A percentile compares a stretch with the other conserved stretches of the same genome.
Conservation (phyloP, 2,113 vertebrate genomes). For the Struthidea cinerea region DNA sequence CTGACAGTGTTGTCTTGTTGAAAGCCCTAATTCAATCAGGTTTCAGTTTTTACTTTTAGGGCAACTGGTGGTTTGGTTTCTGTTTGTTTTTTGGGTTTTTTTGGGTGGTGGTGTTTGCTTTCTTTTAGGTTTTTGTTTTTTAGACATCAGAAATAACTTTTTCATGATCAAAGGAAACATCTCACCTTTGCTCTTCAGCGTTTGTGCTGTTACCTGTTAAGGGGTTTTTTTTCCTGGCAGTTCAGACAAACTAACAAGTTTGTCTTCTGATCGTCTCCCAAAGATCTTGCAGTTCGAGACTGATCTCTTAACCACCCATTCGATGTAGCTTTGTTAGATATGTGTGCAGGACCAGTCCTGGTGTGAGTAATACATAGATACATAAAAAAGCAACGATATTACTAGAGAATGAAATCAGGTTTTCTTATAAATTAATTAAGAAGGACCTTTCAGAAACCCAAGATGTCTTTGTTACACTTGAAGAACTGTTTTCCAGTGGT, state of each 20-base stretch:
- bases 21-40: background rate
- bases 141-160: background rate
- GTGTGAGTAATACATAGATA: background rate
- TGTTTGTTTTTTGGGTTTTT: background rate
- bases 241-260: background rate
- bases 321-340: background rate
- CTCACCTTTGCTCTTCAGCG: background rate
- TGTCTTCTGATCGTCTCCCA: background rate
- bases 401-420: background rate
- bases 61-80: background rate
- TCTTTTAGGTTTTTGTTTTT: background rate
- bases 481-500: background rate
- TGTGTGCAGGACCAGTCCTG: background rate
- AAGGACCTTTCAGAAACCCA: background rate
- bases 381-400: background rate
- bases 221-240: background rate
- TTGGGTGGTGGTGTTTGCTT: background rate
- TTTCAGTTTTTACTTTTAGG: background rate
- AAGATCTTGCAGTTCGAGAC: background rate
- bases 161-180: background rate
- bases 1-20: background rate
- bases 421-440: background rate
- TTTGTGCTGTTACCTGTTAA: background rate
- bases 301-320: background rate
- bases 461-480: background rate